Conservation (phyloP, 2,888 invertebrate species). For the Tethea ocularis region DNA sequence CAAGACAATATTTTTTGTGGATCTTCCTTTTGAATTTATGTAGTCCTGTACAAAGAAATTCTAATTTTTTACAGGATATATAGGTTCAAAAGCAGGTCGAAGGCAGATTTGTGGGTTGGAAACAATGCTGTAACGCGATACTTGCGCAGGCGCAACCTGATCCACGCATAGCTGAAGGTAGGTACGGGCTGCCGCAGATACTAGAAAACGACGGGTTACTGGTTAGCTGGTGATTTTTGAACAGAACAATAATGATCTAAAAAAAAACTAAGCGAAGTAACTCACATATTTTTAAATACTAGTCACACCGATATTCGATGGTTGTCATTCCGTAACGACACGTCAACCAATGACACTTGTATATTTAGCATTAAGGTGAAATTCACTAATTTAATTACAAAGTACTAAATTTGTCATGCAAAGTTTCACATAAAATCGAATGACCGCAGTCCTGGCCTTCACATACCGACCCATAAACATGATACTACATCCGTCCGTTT, state of each 20-base stretch:
- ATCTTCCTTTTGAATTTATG: no score
- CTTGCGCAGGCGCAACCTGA: slow-evolving; percentile 35
- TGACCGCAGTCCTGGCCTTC: neutral
- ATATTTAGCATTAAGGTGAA: no score
- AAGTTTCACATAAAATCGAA: neutral
- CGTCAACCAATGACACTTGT: no score
- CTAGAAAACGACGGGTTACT: neutral
- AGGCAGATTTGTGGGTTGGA: slow-evolving; percentile 14
- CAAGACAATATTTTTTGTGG: no score
- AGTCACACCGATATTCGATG: no score
- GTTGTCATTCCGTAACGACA: no score
- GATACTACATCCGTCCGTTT: slow-evolving; percentile 26
- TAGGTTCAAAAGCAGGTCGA: neutral
- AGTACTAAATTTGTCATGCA: slow-evolving; percentile 5
- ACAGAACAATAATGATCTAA: no score
- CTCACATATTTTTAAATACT: no score
- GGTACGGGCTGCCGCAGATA: neutral
- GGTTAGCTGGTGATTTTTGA: no score
- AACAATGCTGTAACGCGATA: slow-evolving; percentile 38
- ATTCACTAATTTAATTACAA: neutral
- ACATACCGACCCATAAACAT: slow-evolving; percentile 15
- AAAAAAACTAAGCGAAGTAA: no score
- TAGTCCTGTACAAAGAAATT: no score
- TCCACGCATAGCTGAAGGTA: slow-evolving; percentile 15
- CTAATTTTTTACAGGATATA: neutral